Percentiles rank a stretch among this genome's conserved stretches.
phyloP scores from a whole-genome alignment of 1,140 invertebrate genomes.

The Bombus balteatus region DNA sequence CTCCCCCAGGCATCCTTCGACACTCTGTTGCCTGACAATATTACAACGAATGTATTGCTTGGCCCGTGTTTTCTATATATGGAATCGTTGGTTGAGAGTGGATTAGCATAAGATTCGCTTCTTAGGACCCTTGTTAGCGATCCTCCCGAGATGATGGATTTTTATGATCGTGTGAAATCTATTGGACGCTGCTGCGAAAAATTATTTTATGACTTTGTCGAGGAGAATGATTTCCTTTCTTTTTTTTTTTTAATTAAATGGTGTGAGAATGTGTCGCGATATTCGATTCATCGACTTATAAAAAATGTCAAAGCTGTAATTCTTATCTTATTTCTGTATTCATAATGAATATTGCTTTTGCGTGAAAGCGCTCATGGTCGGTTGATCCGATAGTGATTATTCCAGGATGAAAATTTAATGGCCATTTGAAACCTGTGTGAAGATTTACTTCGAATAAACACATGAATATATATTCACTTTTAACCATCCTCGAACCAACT shows the following conservation, averaged over 20 bases:
- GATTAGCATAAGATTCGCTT: not conserved
- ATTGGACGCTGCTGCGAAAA: not conserved
- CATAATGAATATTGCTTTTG: no score
- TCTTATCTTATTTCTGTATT: no score
- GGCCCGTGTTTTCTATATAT: not conserved
- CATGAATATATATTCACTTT: no score
- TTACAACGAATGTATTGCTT: not conserved
- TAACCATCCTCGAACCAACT: no score
- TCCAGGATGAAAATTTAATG: not conserved
- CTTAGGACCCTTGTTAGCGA: not conserved
- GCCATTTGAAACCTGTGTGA: no score
- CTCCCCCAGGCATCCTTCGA: not conserved
- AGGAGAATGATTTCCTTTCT: not conserved
- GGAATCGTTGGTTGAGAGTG: not conserved
- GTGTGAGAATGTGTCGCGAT: no score
- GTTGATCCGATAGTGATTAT: not conserved
- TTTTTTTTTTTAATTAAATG: no score
- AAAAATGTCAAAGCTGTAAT: no score
- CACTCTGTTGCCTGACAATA: constrained; percentile 27
- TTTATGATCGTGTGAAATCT: not conserved
- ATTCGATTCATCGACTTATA: no score
- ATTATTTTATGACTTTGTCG: no score
- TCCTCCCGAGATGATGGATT: no score
- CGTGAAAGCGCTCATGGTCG: not conserved
- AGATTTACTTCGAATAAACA: no score